Evolutionary conservation across 1,140 invertebrate genomes (phyloP), one percentile per base, ranked within the genome.

Genomic region (Megathymus violae): DNA sequence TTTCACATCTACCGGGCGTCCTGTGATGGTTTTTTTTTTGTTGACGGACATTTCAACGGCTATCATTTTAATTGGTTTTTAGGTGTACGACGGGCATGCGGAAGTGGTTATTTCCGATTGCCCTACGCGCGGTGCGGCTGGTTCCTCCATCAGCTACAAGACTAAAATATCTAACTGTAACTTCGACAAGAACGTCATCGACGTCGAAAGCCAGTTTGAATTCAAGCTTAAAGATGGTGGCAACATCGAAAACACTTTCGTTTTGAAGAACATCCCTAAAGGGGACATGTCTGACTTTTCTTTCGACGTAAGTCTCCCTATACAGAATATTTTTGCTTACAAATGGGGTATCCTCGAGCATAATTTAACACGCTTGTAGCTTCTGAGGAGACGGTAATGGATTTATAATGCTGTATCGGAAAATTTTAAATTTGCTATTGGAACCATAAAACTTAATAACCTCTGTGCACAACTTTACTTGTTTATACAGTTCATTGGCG

Each of bases 71-170:
- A 7, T 34, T 47, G 17, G 44, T 31, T 56, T 66, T 9, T 41
- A 90, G 88, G 69, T 78, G 1, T 71, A 78, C 54, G 86, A 84
- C 17, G 88, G 91, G 0, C 78, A 92, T 7, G 76, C 79, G 0
- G 79, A 92, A n/a, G 50, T 85, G 0, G 78, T 92, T 15, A 9
- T 94, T 0, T 87, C 90, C 2, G 92, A 94, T 41, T 74, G 92
- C 3, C 65, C 83, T 0, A 92, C 91, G 7, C 94, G 94, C 38
- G 93, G 93, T 1, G 89, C 86, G 0, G 71, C 90, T 4, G 90
- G 90, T 0, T 88, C 86, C 19, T 78, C 65, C 13, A 76, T 91
- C 40, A 75, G 56, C 6, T 84, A 87, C 64, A 85, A 86, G 13
- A 75, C 52, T 54, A 89, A 88, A 41, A 4, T 84, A 0, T 31